These are phyloP conservation scores for Cydia pomonella DNA, from an alignment of 1,140 invertebrate species.

Conservation along the genomic window DNA sequence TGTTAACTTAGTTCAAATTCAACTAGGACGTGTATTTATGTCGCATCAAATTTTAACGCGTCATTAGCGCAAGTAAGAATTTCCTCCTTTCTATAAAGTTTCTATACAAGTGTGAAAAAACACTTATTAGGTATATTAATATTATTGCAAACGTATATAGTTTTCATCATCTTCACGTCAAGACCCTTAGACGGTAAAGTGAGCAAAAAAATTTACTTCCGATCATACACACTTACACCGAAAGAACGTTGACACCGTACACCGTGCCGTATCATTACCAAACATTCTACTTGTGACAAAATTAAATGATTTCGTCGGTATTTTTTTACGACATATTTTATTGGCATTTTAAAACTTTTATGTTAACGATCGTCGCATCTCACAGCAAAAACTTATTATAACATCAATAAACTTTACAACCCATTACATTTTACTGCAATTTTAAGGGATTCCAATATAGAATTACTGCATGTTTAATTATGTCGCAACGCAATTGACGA, in stretches of 20 bases:
- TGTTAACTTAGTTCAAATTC: no score
- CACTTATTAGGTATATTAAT: no score
- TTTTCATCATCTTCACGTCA: not conserved
- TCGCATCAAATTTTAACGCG: no score
- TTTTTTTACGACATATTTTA: not conserved
- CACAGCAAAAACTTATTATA: constrained; percentile 38
- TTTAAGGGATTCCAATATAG: constrained; percentile 46
- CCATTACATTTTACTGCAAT: constrained; percentile 49
- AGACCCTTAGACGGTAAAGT: not conserved
- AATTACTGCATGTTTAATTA: constrained; percentile 48
- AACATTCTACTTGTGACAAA: not conserved
- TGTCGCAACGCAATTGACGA: not conserved
- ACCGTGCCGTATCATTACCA: not conserved
- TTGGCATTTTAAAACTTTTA: not conserved
- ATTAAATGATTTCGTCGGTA: not conserved
- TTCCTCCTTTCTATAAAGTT: no score
- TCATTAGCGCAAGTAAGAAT: no score
- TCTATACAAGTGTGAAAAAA: no score
- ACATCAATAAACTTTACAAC: constrained; percentile 58
- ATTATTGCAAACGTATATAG: no score
- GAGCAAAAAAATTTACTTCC: not conserved
- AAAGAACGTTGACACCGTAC: not conserved
- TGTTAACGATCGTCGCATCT: not conserved
- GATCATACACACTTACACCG: not conserved
- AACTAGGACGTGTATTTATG: no score